A percentile compares a stretch with the other conserved stretches of the same genome.
These are phyloP conservation scores for Brachionus manjavacas DNA, from an alignment of 1,140 invertebrate genomes.

Conservation along the genomic window DNA sequence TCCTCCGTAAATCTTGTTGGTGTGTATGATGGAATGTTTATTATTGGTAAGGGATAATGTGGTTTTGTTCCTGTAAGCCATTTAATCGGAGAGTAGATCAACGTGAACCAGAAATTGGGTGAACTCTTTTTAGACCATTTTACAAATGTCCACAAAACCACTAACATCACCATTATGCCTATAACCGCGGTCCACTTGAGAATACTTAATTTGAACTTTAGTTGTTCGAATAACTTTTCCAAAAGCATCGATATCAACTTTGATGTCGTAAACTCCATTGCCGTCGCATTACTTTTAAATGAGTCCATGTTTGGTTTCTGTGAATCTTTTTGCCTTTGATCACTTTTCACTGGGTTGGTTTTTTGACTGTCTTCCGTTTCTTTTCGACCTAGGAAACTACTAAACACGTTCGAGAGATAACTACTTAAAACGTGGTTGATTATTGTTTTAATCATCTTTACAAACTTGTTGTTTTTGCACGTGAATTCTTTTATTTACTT, in stretches of 20 bases:
- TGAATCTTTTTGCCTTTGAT: not conserved
- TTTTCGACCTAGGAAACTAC: not conserved
- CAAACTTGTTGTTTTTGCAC: too few relatives aligned
- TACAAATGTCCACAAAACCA: not conserved
- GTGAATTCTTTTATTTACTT: too few relatives aligned
- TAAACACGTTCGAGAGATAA: not conserved
- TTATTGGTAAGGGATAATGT: too few relatives aligned
- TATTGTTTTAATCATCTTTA: too few relatives aligned
- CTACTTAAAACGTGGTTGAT: too few relatives aligned
- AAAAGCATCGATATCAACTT: not conserved
- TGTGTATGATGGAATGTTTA: too few relatives aligned
- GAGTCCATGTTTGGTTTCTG: not conserved
- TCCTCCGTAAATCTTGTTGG: too few relatives aligned
- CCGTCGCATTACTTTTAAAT: not conserved
- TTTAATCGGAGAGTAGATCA: too few relatives aligned
- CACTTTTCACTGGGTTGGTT: not conserved
- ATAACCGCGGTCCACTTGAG: not conserved
- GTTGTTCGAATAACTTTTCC: not conserved
- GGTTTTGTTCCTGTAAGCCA: too few relatives aligned
- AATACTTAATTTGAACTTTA: not conserved
- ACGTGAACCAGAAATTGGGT: not conserved
- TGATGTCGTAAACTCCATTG: not conserved
- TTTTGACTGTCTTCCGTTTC: not conserved
- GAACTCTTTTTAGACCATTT: not conserved
- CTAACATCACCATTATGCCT: not conserved